phyloP scores from a whole-genome alignment of 1,140 invertebrate genomes.

The Varroa destructor region DNA sequence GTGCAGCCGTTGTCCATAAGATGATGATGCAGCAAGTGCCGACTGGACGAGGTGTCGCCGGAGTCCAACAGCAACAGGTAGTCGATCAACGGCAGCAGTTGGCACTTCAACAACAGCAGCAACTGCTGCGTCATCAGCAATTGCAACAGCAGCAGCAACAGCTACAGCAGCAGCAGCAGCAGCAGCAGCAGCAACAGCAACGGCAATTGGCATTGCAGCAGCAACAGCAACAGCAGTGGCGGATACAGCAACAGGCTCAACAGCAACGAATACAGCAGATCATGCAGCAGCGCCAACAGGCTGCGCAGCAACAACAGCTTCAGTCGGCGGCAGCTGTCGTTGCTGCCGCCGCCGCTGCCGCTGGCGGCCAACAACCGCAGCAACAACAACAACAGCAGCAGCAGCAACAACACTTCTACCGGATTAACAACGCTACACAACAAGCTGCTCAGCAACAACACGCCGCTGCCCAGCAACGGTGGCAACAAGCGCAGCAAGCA shows the following conservation, averaged over 20 bases:
- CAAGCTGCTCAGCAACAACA: constrained; percentile 2
- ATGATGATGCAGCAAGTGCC: too few species aligned
- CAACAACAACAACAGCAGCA: constrained; percentile 8
- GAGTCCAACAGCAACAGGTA: too few species aligned
- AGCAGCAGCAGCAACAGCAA: constrained; percentile 25
- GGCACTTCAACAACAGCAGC: not conserved
- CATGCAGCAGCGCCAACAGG: constrained; percentile 5
- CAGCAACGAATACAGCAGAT: constrained; percentile 17
- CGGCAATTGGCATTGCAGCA: constrained; percentile 29
- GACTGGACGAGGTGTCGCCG: too few species aligned
- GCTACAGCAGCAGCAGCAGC: constrained; percentile 29
- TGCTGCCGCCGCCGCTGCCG: not conserved
- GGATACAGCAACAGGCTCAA: constrained; percentile 9
- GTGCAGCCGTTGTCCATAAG: too few species aligned
- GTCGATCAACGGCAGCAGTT: too few species aligned
- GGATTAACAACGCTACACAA: constrained; percentile 23
- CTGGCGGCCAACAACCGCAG: not conserved
- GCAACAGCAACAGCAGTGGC: constrained; percentile 27
- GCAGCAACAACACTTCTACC: constrained; percentile 24
- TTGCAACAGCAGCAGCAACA: constrained; percentile 27
- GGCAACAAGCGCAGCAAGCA: constrained; percentile 12
- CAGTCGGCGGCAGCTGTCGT: constrained; percentile 1
- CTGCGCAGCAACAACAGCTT: constrained; percentile 1
- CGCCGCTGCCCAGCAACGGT: not conserved
- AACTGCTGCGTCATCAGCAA: constrained; percentile 11